Percentiles rank a stretch among this genome's conserved stretches.
These are phyloP conservation scores for Agonopterix arenella DNA, from an alignment of 2,888 invertebrate species.

Conservation along the genomic window DNA sequence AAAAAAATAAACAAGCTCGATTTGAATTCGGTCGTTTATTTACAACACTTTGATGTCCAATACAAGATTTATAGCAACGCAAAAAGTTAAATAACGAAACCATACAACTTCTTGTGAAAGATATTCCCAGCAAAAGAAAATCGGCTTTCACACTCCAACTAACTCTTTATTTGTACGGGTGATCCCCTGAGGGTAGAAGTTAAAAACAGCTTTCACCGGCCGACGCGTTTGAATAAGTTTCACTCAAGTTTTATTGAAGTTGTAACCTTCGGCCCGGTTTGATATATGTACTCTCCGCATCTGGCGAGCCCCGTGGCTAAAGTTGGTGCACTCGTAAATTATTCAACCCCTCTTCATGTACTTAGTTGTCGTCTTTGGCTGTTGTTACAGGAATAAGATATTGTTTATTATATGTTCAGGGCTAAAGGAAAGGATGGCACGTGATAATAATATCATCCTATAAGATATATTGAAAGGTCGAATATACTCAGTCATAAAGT, in stretches of 20 bases:
- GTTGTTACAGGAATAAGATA: conserved; percentile 43
- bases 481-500: no score
- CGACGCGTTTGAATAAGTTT: conserved; percentile 50
- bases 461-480: no score
- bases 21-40: background rate
- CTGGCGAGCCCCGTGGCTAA: conserved; percentile 47
- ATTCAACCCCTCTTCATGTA: conserved; percentile 61
- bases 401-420: conserved; percentile 8
- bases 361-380: conserved; percentile 45
- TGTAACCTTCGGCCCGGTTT: conserved; percentile 54
- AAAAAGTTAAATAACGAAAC: background rate
- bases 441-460: no score
- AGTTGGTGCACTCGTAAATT: conserved; percentile 70
- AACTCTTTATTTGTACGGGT: conserved; percentile 68
- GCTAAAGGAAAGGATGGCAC: no score
- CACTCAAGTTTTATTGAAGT: conserved; percentile 47
- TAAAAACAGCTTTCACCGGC: conserved; percentile 67
- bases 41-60: background rate
- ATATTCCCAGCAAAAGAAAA: conserved; percentile 43
- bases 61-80: no score
- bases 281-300: conserved; percentile 57
- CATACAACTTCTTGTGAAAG: conserved; percentile 21
- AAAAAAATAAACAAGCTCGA: no score
- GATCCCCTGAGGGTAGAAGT: conserved; percentile 63
- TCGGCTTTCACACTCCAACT: conserved; percentile 49